Evolutionary conservation across 1,140 invertebrate genomes (phyloP).

Genomic region (Stenopsyche tienmushanensis): DNA sequence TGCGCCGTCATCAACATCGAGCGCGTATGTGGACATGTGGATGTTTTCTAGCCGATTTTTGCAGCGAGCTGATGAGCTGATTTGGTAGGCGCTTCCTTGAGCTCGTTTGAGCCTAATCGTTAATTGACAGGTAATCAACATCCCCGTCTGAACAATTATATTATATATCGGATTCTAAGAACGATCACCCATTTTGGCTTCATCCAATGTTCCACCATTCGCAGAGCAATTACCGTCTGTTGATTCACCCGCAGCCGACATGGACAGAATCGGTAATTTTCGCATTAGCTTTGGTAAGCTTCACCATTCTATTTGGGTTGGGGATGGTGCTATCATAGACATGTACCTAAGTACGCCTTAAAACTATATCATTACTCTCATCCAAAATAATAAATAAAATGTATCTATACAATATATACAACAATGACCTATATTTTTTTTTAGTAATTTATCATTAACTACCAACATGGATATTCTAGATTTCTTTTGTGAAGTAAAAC

Average conservation of each 20-base stretch:
- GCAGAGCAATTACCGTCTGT: constrained; percentile 32
- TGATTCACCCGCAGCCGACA: constrained; percentile 31
- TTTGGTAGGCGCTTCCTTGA: not conserved
- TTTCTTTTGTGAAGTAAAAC: too few species aligned
- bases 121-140: not conserved
- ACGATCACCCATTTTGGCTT: not conserved
- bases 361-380: too few species aligned
- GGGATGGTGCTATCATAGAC: too few species aligned
- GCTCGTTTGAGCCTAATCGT: not conserved
- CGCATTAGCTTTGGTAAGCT: constrained; percentile 24
- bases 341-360: too few species aligned
- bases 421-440: too few species aligned
- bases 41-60: not conserved
- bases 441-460: too few species aligned
- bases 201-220: not conserved
- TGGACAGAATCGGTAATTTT: constrained; percentile 29
- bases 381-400: too few species aligned
- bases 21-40: not conserved
- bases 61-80: too few species aligned
- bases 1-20: not conserved
- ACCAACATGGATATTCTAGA: too few species aligned
- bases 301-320: too few species aligned
- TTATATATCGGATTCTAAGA: not conserved
- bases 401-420: too few species aligned
- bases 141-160: not conserved